Evolutionary conservation across 1,140 invertebrate genomes (phyloP), one percentile per base, ranked within the genome.

Genomic region (Philotrypesis tridentata): DNA sequence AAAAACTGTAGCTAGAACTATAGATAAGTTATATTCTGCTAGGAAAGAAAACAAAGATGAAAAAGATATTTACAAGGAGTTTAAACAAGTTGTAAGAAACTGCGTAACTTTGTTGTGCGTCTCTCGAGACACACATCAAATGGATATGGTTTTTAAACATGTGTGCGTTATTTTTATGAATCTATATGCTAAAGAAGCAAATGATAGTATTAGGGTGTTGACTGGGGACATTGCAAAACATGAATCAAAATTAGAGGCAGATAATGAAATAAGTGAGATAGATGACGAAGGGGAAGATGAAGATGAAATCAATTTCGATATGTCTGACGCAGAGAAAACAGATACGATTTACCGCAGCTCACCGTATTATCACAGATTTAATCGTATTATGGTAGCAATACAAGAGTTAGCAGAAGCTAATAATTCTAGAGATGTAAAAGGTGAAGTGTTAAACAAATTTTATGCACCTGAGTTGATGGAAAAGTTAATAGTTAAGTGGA

Each of bases 401-500:
- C 29, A 63, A 29, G 6, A 14, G 7, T 2, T 23, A 37, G 9
- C 63, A 1, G 25, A 40, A 40, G 8, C 31, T 4, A 21, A 72
- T 12, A 7, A 11, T 40, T 3, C 6, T 17, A 23, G 37, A 1
- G 21, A 63, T 43, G 25, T 6, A 5, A 7, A 61, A 0, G 21
- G 3, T 17, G 12, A 73, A 55, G 5, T 0, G 17, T 29, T 11
- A 6, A 84, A 84, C 55, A 23, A 67, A 74, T 81, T 72, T 61
- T 78, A 81, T 27, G 63, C 63, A 12, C 79, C 74, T 11, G 12
- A 60, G 67, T 81, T 82, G 33, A 6, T 74, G 0, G 29, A 81
- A n/a, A 37, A 84, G 9, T n/a, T 83, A 9, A 17, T 73, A 17
- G 31, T 37, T 7, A 72, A 37, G n/a, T 78, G 68, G 55, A 74